A percentile compares a stretch with the other conserved stretches of the same genome.
phyloP scores from a whole-genome alignment of 2,797 vertebrate species.

The Tympanoctomys barrerae region DNA sequence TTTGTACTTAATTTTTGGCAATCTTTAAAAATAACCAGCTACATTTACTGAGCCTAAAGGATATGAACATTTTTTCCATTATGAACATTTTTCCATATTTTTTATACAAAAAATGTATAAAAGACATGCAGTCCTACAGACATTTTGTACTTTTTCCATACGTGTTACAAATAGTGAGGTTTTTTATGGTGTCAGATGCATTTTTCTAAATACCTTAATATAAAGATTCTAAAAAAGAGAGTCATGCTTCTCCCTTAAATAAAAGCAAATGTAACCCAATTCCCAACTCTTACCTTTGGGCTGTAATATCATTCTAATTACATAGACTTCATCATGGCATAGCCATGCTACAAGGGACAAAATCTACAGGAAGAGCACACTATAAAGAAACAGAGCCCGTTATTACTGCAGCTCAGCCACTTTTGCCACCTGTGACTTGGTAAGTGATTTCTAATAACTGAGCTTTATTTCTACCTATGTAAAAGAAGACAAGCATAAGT shows the following conservation, averaged over 20 bases:
- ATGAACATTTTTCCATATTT: conserved; percentile 38
- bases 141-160: conserved; percentile 29
- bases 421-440: not conserved
- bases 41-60: conserved; percentile 31
- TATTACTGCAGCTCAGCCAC: not conserved
- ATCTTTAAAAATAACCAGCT: conserved; percentile 57
- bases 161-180: not conserved
- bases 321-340: not conserved
- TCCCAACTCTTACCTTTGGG: not conserved
- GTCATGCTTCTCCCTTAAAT: not conserved
- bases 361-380: not conserved
- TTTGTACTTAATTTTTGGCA: conserved; percentile 59
- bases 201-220: conserved; percentile 19
- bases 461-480: not conserved
- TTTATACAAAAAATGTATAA: not conserved
- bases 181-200: not conserved
- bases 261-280: conserved; percentile 8
- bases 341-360: not conserved
- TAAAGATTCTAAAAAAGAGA: not conserved
- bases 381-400: not conserved
- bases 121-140: not conserved
- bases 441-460: not conserved
- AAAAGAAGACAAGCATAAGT: conserved; percentile 6
- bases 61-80: conserved; percentile 47
- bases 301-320: conserved; percentile 15